Conservation (phyloP, 2,797 vertebrate species). For the Karalla daura region DNA sequence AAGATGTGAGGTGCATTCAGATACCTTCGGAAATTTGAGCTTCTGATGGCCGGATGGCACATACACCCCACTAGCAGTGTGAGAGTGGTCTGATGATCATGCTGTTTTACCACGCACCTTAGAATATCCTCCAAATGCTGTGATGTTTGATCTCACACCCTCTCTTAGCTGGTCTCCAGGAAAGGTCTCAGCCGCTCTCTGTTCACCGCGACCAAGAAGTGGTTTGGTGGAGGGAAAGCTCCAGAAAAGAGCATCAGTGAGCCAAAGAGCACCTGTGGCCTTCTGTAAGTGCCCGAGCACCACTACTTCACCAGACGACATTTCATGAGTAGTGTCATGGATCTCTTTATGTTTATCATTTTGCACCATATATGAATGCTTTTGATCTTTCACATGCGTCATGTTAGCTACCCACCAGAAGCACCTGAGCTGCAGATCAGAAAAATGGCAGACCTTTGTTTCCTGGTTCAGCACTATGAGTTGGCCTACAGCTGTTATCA, state of each 20-base stretch:
- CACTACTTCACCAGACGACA: neutral
- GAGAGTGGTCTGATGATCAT: too few relatives aligned
- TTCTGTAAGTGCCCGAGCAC: constrained; percentile 86
- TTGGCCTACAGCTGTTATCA: constrained; percentile 98
- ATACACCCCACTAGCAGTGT: too few relatives aligned
- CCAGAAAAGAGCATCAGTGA: constrained; percentile 96
- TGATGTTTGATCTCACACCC: neutral
- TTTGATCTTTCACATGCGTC: constrained; percentile 32
- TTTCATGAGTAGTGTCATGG: neutral
- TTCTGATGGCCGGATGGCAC: too few relatives aligned
- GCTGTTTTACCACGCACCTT: neutral
- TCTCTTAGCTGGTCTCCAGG: constrained; percentile 91
- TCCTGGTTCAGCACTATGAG: constrained; percentile 98
- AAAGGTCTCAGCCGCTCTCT: constrained; percentile 97
- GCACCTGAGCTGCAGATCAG: constrained; percentile 97
- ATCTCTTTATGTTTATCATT: neutral
- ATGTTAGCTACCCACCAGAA: constrained; percentile 93
- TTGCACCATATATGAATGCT: too few relatives aligned
- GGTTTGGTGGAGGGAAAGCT: constrained; percentile 96
- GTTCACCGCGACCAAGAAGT: constrained; percentile 97
- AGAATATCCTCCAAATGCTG: neutral
- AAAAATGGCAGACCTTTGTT: constrained; percentile 99
- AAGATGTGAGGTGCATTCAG: too few relatives aligned
- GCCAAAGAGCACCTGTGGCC: constrained; percentile 92
- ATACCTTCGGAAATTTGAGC: too few relatives aligned